Percentiles rank a stretch among this genome's conserved stretches.
Evolutionary conservation across 2,797 vertebrate species (phyloP).

Genomic region (Argentina silus): DNA sequence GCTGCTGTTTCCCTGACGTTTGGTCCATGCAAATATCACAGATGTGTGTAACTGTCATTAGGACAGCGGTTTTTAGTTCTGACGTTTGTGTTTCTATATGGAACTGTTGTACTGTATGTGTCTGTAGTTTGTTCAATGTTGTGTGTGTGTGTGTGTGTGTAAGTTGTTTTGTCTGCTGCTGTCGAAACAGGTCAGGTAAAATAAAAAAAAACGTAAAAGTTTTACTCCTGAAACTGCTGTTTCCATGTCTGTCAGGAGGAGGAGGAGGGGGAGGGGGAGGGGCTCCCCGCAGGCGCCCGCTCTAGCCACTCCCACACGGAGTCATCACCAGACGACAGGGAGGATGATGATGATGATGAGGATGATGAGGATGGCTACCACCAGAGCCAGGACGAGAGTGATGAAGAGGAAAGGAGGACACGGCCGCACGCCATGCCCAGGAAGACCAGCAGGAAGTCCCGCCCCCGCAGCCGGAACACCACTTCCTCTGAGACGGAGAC

Average conservation of each 20-base stretch:
- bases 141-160: too few relatives aligned
- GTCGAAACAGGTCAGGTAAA: too few relatives aligned
- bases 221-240: neutral
- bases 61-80: too few relatives aligned
- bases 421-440: constrained; percentile 55
- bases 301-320: constrained; percentile 64
- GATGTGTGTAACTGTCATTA: too few relatives aligned
- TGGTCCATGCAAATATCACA: too few relatives aligned
- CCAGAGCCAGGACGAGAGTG: constrained; percentile 75
- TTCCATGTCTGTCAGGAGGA: neutral
- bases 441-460: constrained; percentile 70
- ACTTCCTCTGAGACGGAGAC: constrained; percentile 75
- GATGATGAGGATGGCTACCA: constrained; percentile 65
- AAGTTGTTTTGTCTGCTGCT: too few relatives aligned
- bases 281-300: constrained; percentile 46
- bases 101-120: too few relatives aligned
- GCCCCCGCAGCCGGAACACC: constrained; percentile 61
- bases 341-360: constrained; percentile 65
- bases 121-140: too few relatives aligned
- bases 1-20: too few relatives aligned
- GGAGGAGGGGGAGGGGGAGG: constrained; percentile 38
- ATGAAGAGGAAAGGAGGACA: constrained; percentile 62
- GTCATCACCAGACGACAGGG: constrained; percentile 61
- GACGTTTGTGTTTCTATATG: too few relatives aligned
- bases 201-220: too few relatives aligned